Base-by-base conservation (phyloP, 1,140 invertebrate genomes). In the Argopecten irradians region DNA sequence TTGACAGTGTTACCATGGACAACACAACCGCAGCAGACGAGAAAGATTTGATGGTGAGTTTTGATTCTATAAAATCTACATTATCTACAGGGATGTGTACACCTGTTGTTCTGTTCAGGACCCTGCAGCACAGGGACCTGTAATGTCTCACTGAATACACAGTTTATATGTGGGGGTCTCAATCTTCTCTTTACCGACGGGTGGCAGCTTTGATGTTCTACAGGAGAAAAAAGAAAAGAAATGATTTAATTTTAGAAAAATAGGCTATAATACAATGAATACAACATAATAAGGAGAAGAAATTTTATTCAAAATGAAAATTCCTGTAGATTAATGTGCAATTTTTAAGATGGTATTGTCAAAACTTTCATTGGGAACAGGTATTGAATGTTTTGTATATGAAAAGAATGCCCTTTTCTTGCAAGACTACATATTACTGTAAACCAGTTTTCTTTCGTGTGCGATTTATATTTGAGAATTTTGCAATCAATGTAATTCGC, bases 201-300 rank as follows among this genome's bases (percentile, higher is more conserved):
- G 89, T 89, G 22, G 91, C 84, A 39, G 87, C 83, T 86, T 88
- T 91, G 43, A 91, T 91, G 88, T 91, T 91, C 91, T 90, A 86
- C 46, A 90, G 89, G 35, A 39, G 16, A 82, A 35, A 87, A 43
- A 82, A 22, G 71, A 82, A 32, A 46, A 87, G 35, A 46, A 39
- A 89, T 83, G 7, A 46, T 43, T 16, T 84, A 28, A 82, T 46
- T 43, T 84, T 84, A 41, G 36, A n/a, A n/a, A n/a, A n/a, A n/a
- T n/a, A n/a, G n/a, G n/a, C n/a, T n/a, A n/a, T n/a, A n/a, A n/a
- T n/a, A n/a, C n/a, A n/a, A n/a, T n/a, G n/a, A n/a, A n/a, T n/a
- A n/a, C n/a, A n/a, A n/a, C n/a, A n/a, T n/a, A n/a, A n/a, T n/a
- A n/a, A n/a, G n/a, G n/a, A n/a, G n/a, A n/a, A n/a, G n/a, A n/a